Conservation (phyloP, 2,888 invertebrate species). For the Lepidocyrtinus sp. region DNA sequence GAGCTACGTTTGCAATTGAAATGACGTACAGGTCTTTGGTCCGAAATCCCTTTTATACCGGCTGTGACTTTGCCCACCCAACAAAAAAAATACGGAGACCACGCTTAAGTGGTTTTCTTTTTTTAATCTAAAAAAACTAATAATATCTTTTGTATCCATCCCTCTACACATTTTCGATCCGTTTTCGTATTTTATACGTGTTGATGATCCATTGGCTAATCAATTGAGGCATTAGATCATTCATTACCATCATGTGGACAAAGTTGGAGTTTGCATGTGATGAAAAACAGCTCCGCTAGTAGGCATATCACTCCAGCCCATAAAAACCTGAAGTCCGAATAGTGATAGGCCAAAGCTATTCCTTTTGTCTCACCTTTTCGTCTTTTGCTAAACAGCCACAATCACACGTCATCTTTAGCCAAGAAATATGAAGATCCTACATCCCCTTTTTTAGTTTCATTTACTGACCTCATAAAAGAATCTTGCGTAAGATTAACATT, state of each 20-base stretch:
- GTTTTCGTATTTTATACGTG: conserved; percentile 7
- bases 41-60: conserved; percentile 59
- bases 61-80: conserved; percentile 56
- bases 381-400: neutral
- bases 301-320: conserved; percentile 12
- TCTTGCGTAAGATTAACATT: neutral
- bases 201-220: neutral
- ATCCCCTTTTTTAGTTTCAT: neutral
- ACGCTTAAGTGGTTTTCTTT: conserved; percentile 1
- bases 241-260: conserved; percentile 14
- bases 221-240: neutral
- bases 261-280: conserved; percentile 15
- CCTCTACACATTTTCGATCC: conserved; percentile 26
- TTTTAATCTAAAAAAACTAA: neutral
- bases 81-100: too few species aligned
- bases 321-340: neutral
- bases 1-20: conserved; percentile 39
- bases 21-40: conserved; percentile 44
- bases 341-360: too few species aligned
- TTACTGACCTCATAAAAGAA: neutral
- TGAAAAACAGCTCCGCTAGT: neutral
- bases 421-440: too few species aligned
- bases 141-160: neutral
- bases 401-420: neutral
- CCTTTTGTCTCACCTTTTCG: too few species aligned